Conservation (phyloP, 2,113 vertebrate genomes). For the western clawed frog (Xenopus tropicalis) region UCB_Xtro_10.0 CM004443.2:154493501-154494000, state of each 20-base stretch:
- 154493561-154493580: too few species aligned
- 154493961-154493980: constrained; percentile 26
- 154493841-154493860: constrained; percentile 2
- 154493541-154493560: too few species aligned
- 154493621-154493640: too few species aligned
- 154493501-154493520: too few species aligned
- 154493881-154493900: background rate
- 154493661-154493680: too few species aligned
- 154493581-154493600: too few species aligned
- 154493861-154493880: constrained; percentile 6
- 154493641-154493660: too few species aligned
- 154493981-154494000: constrained; percentile 21
- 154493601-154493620: too few species aligned
- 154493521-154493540: too few species aligned
- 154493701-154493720: background rate
- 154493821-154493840: constrained; percentile 28
- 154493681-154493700: too few species aligned
- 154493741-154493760: background rate
- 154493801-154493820: background rate
- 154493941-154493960: constrained; percentile 2
- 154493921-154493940: constrained; percentile 16
- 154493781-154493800: background rate
- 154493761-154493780: background rate
- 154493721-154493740: background rate
- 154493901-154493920: constrained; percentile 28